These are phyloP conservation scores for Pseudobourletiella spinata DNA, from an alignment of 1,140 invertebrate species.

Conservation along the genomic window DNA sequence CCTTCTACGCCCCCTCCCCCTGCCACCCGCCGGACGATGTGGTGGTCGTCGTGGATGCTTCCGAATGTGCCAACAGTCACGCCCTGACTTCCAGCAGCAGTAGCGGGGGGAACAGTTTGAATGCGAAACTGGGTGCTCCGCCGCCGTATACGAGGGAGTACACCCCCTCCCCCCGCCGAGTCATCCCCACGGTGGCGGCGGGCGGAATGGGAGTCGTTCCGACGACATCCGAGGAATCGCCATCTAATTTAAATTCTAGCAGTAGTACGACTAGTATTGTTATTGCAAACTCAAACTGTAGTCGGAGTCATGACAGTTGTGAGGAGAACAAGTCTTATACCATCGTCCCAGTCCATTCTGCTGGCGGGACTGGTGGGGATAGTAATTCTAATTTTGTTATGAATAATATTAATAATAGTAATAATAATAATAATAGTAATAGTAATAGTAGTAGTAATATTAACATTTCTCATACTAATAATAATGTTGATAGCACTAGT, in stretches of 20 bases:
- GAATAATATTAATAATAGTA: too few relatives aligned
- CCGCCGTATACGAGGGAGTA: constrained; percentile 1
- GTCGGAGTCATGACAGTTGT: neutral
- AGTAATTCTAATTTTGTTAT: too few relatives aligned
- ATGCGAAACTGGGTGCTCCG: neutral
- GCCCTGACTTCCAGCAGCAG: neutral
- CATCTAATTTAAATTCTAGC: neutral
- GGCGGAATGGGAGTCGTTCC: neutral
- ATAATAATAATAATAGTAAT: too few relatives aligned
- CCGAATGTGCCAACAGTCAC: neutral
- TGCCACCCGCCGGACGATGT: neutral
- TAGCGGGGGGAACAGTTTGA: neutral
- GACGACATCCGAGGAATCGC: neutral
- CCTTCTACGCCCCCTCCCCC: neutral
- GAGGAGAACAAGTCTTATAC: too few relatives aligned
- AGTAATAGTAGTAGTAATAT: too few relatives aligned
- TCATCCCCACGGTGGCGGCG: too few relatives aligned
- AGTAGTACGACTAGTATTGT: neutral
- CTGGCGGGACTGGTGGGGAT: too few relatives aligned
- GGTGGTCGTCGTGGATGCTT: constrained; percentile 3
- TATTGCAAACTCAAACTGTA: neutral
- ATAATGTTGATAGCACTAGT: too few relatives aligned
- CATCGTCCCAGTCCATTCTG: too few relatives aligned
- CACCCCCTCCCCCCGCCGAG: neutral
- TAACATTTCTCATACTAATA: too few relatives aligned